phyloP scores from a whole-genome alignment of 2,888 invertebrate species.

The Synergus japonicus region DNA sequence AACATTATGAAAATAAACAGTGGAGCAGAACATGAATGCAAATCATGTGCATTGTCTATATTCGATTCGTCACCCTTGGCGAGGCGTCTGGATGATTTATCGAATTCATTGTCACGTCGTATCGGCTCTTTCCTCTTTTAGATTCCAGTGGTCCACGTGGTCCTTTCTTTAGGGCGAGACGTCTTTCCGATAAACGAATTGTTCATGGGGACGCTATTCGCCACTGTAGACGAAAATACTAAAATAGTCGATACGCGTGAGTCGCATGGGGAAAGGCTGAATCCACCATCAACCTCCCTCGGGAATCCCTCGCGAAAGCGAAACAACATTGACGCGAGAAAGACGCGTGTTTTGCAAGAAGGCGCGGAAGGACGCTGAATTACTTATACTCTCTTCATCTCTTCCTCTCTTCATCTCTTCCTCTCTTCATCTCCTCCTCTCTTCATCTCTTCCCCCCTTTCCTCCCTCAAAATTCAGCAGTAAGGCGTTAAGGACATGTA shows the following conservation, averaged over 20 bases:
- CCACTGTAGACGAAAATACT: conserved; percentile 45
- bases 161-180: conserved; percentile 34
- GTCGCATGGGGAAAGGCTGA: conserved; percentile 43
- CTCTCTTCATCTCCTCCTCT: too few relatives aligned
- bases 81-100: conserved; percentile 3
- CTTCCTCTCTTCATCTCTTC: too few relatives aligned
- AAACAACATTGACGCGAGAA: conserved; percentile 40
- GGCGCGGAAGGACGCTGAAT: conserved; percentile 59
- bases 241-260: conserved; percentile 46
- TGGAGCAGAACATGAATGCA: neutral
- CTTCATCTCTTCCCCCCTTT: neutral
- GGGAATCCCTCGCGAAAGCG: conserved; percentile 6
- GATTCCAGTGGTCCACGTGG: conserved; percentile 28
- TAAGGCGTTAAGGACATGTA: conserved; percentile 36
- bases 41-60: conserved; percentile 1
- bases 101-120: conserved; percentile 31
- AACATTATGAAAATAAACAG: neutral
- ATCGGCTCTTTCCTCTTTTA: neutral
- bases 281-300: neutral
- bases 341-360: conserved; percentile 55
- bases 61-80: conserved; percentile 1
- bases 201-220: conserved; percentile 45
- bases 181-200: conserved; percentile 42
- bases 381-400: conserved; percentile 53
- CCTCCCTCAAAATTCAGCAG: conserved; percentile 46